Conservation (phyloP, 2,888 invertebrate genomes). For the Endomychus coccineus region DNA sequence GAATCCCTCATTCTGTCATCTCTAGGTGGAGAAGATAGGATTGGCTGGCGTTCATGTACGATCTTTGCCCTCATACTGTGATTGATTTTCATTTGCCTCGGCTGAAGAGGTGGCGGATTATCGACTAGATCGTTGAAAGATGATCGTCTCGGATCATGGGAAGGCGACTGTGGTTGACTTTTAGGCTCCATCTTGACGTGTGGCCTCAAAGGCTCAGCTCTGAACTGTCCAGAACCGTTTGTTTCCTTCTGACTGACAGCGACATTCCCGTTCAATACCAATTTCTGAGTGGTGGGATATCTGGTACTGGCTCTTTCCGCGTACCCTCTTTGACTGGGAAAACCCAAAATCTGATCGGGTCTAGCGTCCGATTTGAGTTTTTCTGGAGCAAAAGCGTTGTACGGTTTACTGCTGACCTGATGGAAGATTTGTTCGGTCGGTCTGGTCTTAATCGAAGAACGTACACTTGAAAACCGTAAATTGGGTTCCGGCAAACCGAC, state of each 20-base stretch:
- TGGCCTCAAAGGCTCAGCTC: conserved; percentile 39
- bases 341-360: conserved; percentile 27
- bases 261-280: conserved; percentile 44
- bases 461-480: conserved; percentile 23
- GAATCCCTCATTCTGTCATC: conserved; percentile 25
- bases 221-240: conserved; percentile 35
- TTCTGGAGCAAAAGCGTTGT: conserved; percentile 20
- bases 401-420: conserved; percentile 33
- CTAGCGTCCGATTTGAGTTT: conserved; percentile 18
- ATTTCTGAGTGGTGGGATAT: conserved; percentile 45
- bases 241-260: conserved; percentile 41
- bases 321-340: conserved; percentile 35
- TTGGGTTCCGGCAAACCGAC: conserved; percentile 29
- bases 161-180: not conserved
- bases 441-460: conserved; percentile 31
- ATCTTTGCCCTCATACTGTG: conserved; percentile 41
- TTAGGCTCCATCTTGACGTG: conserved; percentile 7
- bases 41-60: conserved; percentile 28
- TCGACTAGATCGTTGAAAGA: conserved; percentile 22
- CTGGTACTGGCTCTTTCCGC: conserved; percentile 45
- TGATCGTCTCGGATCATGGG: conserved; percentile 34
- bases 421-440: conserved; percentile 33
- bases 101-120: conserved; percentile 39
- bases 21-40: conserved; percentile 27
- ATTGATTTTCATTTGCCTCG: conserved; percentile 39